Base-by-base conservation (phyloP, 2,888 invertebrate genomes). In the Cephus nigrinus region DNA sequence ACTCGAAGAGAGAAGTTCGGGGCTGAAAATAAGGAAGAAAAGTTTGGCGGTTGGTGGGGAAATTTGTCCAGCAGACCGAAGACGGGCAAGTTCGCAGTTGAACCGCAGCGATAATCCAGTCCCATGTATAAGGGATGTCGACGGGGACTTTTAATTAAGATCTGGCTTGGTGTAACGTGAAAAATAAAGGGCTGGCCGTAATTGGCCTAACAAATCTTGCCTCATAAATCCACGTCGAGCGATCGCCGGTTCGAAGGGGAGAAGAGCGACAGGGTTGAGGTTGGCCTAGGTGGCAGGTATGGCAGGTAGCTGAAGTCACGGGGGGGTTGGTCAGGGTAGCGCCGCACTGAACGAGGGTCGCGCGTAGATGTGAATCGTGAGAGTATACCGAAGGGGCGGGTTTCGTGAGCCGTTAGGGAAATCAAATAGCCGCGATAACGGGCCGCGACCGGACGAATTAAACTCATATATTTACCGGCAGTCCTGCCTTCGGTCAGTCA, bases 181-280 rank as follows among this genome's bases (percentile, higher is more conserved):
- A 55, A 23, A 55, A 55, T 55, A 55, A 55, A 55, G 55, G 55
- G 55, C 55, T 69, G 76, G 78, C 81, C 80, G 84, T 87, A 87
- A 87, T 87, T 86, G 84, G 82, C 83, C 83, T 78, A 77, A 82
- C 84, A 82, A 84, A 87, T 87, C 84, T 84, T 79, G 75, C 74
- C 80, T 81, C 82, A 84, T 86, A 85, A 88, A 88, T 87, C 83
- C 83, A 82, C 81, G 84, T 82, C 81, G 36, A 79, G 82, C 55
- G 77, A 80, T 81, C 80, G 78, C 75, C 68, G 78, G 76, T 76
- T n/a, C 76, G 77, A 73, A 55, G 72, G 68, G 31, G 69, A 4
- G 55, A 23, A n/a, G 2, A 23, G 23, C 9, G 55, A 55, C 55
- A 55, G 23, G 55, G 23, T 55, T 23, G 55, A 55, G 23, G 55